Percentiles rank a stretch among this genome's conserved stretches.
Conservation (phyloP, 2,797 vertebrate genomes). For the Thaleichthys pacificus region DNA sequence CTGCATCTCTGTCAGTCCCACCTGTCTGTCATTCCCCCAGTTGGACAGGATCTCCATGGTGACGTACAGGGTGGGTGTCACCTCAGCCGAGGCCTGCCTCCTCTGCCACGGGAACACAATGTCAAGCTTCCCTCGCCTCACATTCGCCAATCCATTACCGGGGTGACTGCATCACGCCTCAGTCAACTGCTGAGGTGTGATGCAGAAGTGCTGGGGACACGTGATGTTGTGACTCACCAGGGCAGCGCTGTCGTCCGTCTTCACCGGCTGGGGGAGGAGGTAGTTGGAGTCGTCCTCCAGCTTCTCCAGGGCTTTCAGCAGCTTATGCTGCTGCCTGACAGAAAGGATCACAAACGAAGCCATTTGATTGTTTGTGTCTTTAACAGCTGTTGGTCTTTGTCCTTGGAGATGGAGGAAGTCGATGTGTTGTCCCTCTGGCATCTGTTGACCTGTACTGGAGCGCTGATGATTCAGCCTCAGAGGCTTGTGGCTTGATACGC, state of each 20-base stretch:
- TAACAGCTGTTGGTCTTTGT: conserved; percentile 24
- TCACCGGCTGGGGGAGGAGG: conserved; percentile 45
- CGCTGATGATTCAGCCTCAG: no score
- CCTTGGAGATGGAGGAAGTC: background rate
- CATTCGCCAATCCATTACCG: background rate
- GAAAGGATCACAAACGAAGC: conserved; percentile 30
- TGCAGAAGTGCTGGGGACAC: conserved; percentile 9
- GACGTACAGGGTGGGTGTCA: conserved; percentile 82
- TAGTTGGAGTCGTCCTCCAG: conserved; percentile 63
- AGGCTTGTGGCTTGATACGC: no score
- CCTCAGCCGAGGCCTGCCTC: conserved; percentile 54
- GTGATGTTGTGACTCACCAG: conserved; percentile 56
- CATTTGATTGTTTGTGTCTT: conserved; percentile 19
- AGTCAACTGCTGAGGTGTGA: no score
- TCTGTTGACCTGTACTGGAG: no score
- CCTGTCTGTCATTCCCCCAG: conserved; percentile 82
- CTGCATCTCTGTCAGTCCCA: conserved; percentile 90
- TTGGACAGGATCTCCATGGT: conserved; percentile 96
- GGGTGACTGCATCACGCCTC: conserved; percentile 5
- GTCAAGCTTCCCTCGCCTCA: background rate
- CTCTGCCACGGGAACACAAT: conserved; percentile 54
- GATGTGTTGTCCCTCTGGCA: no score
- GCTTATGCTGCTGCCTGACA: conserved; percentile 86
- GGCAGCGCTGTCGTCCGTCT: conserved; percentile 48
- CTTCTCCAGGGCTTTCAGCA: conserved; percentile 76